A percentile compares a stretch with the other conserved stretches of the same genome.
Evolutionary conservation across 2,113 vertebrate species (phyloP).

Genomic region (Potamarius usumacintae): DNA sequence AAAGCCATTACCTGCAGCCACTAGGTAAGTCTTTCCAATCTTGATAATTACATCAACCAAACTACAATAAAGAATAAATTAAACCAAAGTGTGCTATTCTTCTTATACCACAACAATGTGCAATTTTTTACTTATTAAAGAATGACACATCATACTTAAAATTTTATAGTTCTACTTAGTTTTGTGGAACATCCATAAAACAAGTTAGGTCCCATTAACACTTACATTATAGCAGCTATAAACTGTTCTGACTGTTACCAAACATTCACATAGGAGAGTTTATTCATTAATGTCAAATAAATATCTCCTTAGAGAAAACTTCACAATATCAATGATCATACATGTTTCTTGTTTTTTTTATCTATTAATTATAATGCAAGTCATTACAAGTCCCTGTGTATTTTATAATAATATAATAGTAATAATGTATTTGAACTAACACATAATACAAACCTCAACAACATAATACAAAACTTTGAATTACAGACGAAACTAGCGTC

Average conservation of each 20-base stretch:
- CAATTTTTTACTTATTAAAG: not conserved
- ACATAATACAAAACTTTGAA: not conserved
- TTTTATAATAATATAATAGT: not conserved
- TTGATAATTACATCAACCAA: not conserved
- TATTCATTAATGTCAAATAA: not conserved
- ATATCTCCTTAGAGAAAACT: not conserved
- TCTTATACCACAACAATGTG: not conserved
- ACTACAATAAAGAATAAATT: not conserved
- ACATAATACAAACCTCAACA: not conserved
- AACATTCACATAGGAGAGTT: not conserved
- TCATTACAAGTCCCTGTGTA: not conserved
- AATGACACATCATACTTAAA: not conserved
- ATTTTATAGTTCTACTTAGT: not conserved
- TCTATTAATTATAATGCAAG: not conserved
- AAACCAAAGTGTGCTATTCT: not conserved
- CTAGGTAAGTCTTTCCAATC: not conserved
- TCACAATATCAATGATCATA: not conserved
- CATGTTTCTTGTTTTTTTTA: not conserved
- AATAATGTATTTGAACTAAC: not conserved
- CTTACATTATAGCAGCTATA: not conserved
- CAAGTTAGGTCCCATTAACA: not conserved
- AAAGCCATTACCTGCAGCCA: not conserved
- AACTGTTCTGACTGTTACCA: not conserved
- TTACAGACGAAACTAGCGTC: not conserved
- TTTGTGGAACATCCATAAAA: not conserved